Percentiles rank a stretch among this genome's conserved stretches.
These are phyloP conservation scores for Ladona fulva DNA, from an alignment of 1,140 invertebrate genomes.

Conservation along the genomic window DNA sequence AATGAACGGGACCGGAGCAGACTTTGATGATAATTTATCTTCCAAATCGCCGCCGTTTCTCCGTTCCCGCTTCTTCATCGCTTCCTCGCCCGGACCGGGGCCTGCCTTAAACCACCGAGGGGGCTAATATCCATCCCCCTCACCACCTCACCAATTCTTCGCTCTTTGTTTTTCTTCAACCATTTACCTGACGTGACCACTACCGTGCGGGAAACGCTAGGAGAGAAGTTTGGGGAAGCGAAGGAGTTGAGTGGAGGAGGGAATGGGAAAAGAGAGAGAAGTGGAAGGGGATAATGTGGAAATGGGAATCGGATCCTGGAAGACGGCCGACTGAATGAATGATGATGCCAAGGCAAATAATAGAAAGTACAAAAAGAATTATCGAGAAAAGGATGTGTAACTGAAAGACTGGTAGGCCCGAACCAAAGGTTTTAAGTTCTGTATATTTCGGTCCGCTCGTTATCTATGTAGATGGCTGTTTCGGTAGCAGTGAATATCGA, in stretches of 20 bases:
- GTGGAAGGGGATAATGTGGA: background rate
- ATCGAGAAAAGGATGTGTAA: background rate
- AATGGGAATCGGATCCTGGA: background rate
- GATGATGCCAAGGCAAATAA: background rate
- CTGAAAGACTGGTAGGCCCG: background rate
- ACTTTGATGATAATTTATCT: slow-evolving; percentile 10
- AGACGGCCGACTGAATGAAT: background rate
- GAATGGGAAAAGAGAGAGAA: background rate
- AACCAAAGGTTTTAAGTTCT: background rate
- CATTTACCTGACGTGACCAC: background rate
- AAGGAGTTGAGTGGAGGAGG: background rate
- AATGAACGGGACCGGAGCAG: background rate
- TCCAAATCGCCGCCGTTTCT: background rate
- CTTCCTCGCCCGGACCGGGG: background rate
- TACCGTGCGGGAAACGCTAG: background rate
- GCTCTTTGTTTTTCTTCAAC: background rate
- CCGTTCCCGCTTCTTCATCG: background rate
- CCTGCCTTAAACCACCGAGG: background rate
- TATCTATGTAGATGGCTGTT: too few relatives aligned
- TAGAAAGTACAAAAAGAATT: background rate
- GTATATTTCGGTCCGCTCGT: too few relatives aligned
- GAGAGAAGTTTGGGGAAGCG: background rate
- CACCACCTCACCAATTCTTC: background rate
- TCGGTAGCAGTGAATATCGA: too few relatives aligned
- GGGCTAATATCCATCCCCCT: background rate